Evolutionary conservation across 2,113 vertebrate genomes (phyloP).

Genomic region (Mugil cephalus): DNA sequence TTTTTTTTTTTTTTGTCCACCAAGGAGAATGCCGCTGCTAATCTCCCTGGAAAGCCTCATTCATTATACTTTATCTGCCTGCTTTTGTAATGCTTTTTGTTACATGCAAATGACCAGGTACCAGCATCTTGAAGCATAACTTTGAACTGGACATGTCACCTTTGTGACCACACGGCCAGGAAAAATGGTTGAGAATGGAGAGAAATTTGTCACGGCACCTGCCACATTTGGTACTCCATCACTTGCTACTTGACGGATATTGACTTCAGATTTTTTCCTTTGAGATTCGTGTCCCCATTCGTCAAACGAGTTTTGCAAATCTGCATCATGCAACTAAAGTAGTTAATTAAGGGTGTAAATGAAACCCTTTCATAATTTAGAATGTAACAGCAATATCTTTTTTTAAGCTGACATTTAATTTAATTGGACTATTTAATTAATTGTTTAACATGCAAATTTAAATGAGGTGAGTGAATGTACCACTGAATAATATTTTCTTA

Average conservation of each 20-base stretch:
- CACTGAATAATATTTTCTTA: constrained; percentile 12
- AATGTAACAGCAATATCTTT: constrained; percentile 15
- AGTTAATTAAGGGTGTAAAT: constrained; percentile 11
- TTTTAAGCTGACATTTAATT: constrained; percentile 41
- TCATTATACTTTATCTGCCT: too few species aligned
- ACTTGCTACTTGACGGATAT: constrained; percentile 16
- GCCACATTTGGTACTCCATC: constrained; percentile 2
- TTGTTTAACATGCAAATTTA: constrained; percentile 40
- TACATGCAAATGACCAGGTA: not conserved
- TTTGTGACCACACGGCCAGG: not conserved
- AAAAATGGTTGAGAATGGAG: not conserved
- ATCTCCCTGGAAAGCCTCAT: constrained; percentile 2
- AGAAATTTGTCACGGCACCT: constrained; percentile 14
- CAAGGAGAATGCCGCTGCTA: not conserved
- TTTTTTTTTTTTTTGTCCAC: not conserved
- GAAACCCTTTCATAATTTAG: constrained; percentile 10
- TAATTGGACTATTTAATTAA: constrained; percentile 34
- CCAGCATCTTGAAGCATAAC: not conserved
- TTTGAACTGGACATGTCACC: not conserved
- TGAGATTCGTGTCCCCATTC: constrained; percentile 1
- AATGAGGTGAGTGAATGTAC: constrained; percentile 29
- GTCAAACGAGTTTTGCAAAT: constrained; percentile 11
- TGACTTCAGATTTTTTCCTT: constrained; percentile 6
- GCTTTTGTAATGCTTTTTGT: too few species aligned
- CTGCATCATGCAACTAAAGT: constrained; percentile 9